Conservation (phyloP, 2,797 vertebrate genomes). For the Halcyon chelicuti region DNA sequence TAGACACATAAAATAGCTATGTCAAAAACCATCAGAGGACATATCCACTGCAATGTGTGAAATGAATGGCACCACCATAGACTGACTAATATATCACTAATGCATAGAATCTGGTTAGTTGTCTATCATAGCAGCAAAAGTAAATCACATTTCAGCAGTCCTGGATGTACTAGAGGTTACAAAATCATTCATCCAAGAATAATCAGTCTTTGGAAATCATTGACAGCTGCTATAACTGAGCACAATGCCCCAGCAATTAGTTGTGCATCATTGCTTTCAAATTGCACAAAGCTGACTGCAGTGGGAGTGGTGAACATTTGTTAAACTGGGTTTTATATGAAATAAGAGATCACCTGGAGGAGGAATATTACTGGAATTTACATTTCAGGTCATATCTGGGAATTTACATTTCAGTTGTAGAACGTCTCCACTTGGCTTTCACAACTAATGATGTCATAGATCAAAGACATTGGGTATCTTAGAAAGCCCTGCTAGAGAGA, state of each 20-base stretch:
- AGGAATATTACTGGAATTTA: slow-evolving; percentile 59
- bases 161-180: slow-evolving; percentile 8
- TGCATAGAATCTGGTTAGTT: not conserved
- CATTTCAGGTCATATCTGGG: slow-evolving; percentile 20
- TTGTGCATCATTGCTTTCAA: slow-evolving; percentile 60
- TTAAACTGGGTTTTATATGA: not conserved
- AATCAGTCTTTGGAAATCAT: slow-evolving; percentile 71
- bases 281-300: slow-evolving; percentile 29
- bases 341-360: slow-evolving; percentile 50
- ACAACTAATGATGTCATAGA: slow-evolving; percentile 43
- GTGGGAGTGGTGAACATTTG: not conserved
- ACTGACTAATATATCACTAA: not conserved
- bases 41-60: not conserved
- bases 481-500: not conserved
- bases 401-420: slow-evolving; percentile 38
- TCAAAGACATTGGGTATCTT: slow-evolving; percentile 14
- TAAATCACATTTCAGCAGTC: not conserved
- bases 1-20: not conserved
- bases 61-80: not conserved
- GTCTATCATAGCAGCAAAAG: not conserved
- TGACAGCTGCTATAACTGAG: slow-evolving; percentile 41
- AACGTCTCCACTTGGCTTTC: slow-evolving; percentile 53
- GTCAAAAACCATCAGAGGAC: not conserved
- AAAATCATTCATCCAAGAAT: slow-evolving; percentile 56
- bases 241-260: slow-evolving; percentile 69